Conservation (phyloP, 2,113 vertebrate species). For the Bubo bubo region DNA sequence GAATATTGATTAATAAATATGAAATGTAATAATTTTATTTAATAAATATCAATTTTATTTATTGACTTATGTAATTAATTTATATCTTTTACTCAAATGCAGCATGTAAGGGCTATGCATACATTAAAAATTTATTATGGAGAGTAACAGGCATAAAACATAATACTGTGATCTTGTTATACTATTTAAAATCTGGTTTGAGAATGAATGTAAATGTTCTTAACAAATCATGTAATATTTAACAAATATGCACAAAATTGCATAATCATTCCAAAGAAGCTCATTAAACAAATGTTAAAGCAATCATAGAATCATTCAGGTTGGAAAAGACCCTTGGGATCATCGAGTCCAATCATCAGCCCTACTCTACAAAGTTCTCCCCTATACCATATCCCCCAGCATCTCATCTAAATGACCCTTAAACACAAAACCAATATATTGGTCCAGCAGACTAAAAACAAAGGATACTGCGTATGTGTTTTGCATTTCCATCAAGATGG, state of each 20-base stretch:
- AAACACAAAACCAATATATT: neutral
- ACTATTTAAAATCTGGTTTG: neutral
- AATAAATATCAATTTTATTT: neutral
- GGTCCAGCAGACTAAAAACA: neutral
- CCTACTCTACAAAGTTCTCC: no score
- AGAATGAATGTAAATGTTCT: neutral
- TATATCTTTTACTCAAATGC: neutral
- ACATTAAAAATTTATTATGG: neutral
- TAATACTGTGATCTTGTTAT: neutral
- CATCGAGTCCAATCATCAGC: no score
- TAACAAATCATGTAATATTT: neutral
- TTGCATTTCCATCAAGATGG: neutral
- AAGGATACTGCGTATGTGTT: neutral
- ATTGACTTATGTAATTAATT: neutral
- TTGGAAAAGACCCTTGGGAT: no score
- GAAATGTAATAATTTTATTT: no score
- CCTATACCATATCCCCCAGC: no score
- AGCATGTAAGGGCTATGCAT: neutral
- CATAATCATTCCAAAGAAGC: neutral
- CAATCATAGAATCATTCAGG: neutral
- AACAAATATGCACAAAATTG: neutral
- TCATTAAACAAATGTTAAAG: neutral
- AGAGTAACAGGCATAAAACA: neutral
- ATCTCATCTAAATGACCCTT: no score
- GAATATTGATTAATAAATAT: neutral